Base-by-base conservation (phyloP, 2,113 vertebrate species). In the Glareola pratincola region DNA sequence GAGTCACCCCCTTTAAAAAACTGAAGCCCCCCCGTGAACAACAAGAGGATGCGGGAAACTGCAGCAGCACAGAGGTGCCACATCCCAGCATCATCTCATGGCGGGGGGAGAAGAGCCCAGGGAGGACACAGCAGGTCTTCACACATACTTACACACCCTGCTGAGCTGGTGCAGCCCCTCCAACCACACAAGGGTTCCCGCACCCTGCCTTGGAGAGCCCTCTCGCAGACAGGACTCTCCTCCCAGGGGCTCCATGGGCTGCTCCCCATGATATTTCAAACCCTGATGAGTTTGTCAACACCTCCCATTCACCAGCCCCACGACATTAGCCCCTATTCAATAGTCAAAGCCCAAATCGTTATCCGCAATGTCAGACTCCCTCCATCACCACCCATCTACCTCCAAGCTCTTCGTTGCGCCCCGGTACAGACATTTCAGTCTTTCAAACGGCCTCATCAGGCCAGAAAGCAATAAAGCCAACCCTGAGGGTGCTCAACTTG, bases 121-220 rank as follows among this genome's bases (percentile, higher is more conserved):
- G 18, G 63, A 20, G 18, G 54, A 43, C 12, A 4, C 1, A 17
- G 53, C 8, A 21, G 39, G 34, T 32, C 60, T 68, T 19, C 10
- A 26, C 7, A 2, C 4, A 0, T 3, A 6, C 8, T 30, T 13
- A 8, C 13, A 9, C 9, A 19, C 21, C 47, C 26, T 43, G 26
- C 5, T 0, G 1, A 54, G 27, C 47, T 10, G 22, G 21, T 6
- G 17, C 26, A 48, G 62, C 4, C 68, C 30, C 12, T 11, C 54
- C 10, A 1, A 1, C 1, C 6, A 20, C 62, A 34, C 19, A 3
- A 13, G 50, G n/a, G 13, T 30, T 19, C 53, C 90, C 14, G 24
- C 39, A 1, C 21, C 67, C 63, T 8, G 72, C 72, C 36, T 32
- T 12, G 4, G 30, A 64, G 66, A 57, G 26, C 50, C 8, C 30